phyloP scores from a whole-genome alignment of 92 coral and sea anemone genomes.

The Porites lobata region DNA sequence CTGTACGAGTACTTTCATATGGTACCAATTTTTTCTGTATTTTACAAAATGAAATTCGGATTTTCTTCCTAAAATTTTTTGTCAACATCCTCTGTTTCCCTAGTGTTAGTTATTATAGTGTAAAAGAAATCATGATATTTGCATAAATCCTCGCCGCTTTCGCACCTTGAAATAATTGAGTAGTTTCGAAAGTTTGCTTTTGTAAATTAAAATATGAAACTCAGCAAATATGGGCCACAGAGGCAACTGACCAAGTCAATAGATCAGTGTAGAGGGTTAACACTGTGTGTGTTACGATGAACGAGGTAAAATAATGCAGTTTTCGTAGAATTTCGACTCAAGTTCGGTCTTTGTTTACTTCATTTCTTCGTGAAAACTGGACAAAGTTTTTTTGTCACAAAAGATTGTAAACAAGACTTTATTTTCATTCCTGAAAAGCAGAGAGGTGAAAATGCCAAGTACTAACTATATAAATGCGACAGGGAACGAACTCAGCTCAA shows the following conservation, averaged over 20 bases:
- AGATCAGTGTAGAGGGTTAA: background rate
- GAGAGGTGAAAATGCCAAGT: background rate
- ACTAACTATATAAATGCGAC: background rate
- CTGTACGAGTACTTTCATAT: no score
- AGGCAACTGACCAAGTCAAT: background rate
- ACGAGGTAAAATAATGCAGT: no score
- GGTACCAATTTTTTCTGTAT: no score
- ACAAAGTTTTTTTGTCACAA: background rate
- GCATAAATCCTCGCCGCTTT: slow-evolving; percentile 6
- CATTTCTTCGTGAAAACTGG: background rate
- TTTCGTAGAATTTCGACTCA: no score
- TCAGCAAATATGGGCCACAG: background rate
- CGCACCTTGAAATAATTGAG: slow-evolving; percentile 1
- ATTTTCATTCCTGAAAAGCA: background rate
- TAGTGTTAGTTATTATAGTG: background rate
- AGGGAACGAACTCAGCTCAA: background rate
- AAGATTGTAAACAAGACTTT: background rate
- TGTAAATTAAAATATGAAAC: background rate
- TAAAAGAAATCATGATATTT: background rate
- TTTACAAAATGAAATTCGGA: no score
- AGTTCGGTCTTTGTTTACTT: no score
- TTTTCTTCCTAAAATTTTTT: no score
- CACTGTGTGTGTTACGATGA: background rate
- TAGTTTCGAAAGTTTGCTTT: background rate
- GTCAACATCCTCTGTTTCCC: background rate